phyloP scores from a whole-genome alignment of 53 echinoderm and acorn worm species.

The Holothuria leucospilota region DNA sequence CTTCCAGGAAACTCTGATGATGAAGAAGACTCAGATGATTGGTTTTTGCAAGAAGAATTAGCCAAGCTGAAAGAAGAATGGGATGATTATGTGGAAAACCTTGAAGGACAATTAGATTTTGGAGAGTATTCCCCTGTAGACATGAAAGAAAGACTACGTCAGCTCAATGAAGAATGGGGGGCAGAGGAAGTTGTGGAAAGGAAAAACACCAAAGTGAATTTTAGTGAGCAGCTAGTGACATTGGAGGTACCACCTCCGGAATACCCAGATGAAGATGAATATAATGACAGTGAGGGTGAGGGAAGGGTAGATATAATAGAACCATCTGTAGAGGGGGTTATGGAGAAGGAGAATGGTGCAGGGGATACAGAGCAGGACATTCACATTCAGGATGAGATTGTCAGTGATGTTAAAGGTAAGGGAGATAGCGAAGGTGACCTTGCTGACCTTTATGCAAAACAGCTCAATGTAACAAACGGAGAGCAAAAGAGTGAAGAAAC shows the following conservation, averaged over 20 bases:
- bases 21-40: constrained; percentile 17
- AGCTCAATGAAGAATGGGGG: constrained; percentile 88
- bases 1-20: constrained; percentile 40
- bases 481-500: not conserved
- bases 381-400: not conserved
- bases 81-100: constrained; percentile 38
- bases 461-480: not conserved
- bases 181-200: constrained; percentile 80
- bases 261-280: not conserved
- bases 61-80: constrained; percentile 33
- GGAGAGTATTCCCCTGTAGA: constrained; percentile 74
- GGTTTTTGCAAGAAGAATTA: constrained; percentile 29
- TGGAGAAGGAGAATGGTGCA: constrained; percentile 1
- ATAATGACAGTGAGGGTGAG: not conserved
- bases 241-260: constrained; percentile 77
- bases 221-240: constrained; percentile 81
- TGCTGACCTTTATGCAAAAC: constrained; percentile 23
- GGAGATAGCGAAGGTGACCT: constrained; percentile 19
- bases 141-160: constrained; percentile 66
- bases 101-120: constrained; percentile 58
- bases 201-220: constrained; percentile 81
- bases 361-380: constrained; percentile 1
- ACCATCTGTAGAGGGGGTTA: constrained; percentile 18
- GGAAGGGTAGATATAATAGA: not conserved
- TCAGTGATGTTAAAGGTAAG: not conserved